phyloP scores from a whole-genome alignment of 2,888 invertebrate genomes.

The Axea sp. region DNA sequence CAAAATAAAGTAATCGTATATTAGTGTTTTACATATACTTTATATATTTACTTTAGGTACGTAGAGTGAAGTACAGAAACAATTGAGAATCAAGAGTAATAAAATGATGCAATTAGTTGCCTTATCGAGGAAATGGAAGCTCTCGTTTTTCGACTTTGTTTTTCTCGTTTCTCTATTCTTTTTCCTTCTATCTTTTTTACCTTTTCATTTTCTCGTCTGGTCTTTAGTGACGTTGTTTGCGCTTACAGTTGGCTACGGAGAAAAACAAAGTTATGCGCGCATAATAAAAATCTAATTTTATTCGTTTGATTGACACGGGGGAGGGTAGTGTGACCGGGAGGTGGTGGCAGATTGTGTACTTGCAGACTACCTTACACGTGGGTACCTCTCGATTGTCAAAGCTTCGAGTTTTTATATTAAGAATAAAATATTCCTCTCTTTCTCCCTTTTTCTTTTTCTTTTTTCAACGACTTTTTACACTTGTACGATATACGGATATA shows the following conservation, averaged over 20 bases:
- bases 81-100: constrained; percentile 43
- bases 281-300: constrained; percentile 29
- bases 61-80: constrained; percentile 71
- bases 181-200: constrained; percentile 26
- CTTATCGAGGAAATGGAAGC: constrained; percentile 68
- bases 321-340: constrained; percentile 57
- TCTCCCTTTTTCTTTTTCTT: not conserved
- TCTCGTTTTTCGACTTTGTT: constrained; percentile 40
- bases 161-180: constrained; percentile 35
- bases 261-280: constrained; percentile 64
- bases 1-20: constrained; percentile 77
- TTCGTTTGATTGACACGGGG: constrained; percentile 35
- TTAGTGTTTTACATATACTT: constrained; percentile 80
- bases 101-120: constrained; percentile 73
- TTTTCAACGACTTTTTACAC: constrained; percentile 8
- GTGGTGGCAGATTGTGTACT: constrained; percentile 74
- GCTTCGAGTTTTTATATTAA: constrained; percentile 13
- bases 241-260: constrained; percentile 9
- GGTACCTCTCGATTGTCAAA: constrained; percentile 14
- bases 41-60: constrained; percentile 78
- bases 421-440: too few relatives aligned
- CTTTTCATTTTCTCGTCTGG: constrained; percentile 1
- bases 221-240: constrained; percentile 14
- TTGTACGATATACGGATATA: constrained; percentile 28
- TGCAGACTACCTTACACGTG: constrained; percentile 62